Conservation (phyloP, 92 coral and sea anemone species). For the Hydrozoanthus gracilis region DNA sequence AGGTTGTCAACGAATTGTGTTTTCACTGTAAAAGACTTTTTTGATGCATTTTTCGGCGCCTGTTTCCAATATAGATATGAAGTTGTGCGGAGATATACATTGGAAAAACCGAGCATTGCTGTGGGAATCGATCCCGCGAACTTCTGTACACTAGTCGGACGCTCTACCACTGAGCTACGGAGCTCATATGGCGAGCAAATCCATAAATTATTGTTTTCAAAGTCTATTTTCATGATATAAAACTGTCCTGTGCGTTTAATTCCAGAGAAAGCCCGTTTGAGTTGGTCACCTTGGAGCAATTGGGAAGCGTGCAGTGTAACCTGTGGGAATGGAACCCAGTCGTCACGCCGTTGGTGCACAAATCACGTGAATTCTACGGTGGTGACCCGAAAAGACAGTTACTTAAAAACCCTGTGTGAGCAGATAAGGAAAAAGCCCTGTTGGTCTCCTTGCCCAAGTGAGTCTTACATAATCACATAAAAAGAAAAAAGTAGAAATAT, state of each 20-base stretch:
- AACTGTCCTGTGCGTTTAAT: neutral
- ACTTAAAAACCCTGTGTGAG: neutral
- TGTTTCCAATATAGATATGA: too few species aligned
- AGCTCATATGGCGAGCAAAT: too few species aligned
- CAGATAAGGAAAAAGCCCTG: neutral
- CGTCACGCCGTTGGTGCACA: conserved; percentile 20
- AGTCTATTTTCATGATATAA: too few species aligned
- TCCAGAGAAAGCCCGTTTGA: neutral
- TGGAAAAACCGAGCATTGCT: too few species aligned
- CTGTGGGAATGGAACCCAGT: conserved; percentile 31
- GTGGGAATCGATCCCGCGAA: too few species aligned
- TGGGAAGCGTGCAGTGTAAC: conserved; percentile 17
- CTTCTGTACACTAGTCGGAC: too few species aligned
- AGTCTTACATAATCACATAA: neutral
- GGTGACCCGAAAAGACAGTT: neutral
- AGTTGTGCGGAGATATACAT: too few species aligned
- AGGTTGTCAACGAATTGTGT: too few species aligned
- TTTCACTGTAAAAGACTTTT: too few species aligned
- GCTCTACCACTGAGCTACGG: too few species aligned
- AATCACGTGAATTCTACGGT: neutral
- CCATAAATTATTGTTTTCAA: too few species aligned
- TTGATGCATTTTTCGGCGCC: too few species aligned
- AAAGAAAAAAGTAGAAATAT: neutral
- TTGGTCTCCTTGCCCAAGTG: conserved; percentile 17
- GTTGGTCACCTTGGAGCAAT: conserved; percentile 22